Conservation (phyloP, 2,113 vertebrate genomes). For the Helogale parvula region DNA sequence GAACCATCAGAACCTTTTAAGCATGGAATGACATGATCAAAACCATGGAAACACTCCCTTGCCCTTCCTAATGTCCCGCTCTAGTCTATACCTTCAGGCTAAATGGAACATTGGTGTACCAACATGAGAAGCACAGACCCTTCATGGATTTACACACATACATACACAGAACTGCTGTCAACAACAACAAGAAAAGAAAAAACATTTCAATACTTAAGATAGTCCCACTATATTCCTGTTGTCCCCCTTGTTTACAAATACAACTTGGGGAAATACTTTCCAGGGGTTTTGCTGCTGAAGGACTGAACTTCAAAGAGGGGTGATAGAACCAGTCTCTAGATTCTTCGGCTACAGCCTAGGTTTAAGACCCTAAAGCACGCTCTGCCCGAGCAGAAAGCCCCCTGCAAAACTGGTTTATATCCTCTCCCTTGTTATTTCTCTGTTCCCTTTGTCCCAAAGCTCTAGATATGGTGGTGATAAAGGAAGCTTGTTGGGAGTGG, state of each 20-base stretch:
- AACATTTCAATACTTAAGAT: background rate
- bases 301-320: background rate
- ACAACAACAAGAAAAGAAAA: background rate
- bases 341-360: background rate
- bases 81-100: background rate
- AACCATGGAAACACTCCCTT: background rate
- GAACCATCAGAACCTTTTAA: background rate
- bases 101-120: background rate
- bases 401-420: background rate
- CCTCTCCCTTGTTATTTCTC: background rate
- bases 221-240: background rate
- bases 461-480: background rate
- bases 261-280: background rate
- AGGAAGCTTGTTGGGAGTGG: background rate
- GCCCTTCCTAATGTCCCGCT: background rate
- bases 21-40: background rate
- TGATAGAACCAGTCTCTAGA: background rate
- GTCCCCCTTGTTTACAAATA: background rate
- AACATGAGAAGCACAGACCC: background rate
- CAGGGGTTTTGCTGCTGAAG: background rate
- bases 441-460: background rate
- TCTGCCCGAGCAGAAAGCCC: background rate
- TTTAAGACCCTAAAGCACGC: background rate
- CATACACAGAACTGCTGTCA: background rate
- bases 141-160: background rate